A percentile compares a stretch with the other conserved stretches of the same genome.
Conservation (phyloP, 2,113 vertebrate genomes). For the Microtus richardsoni region DNA sequence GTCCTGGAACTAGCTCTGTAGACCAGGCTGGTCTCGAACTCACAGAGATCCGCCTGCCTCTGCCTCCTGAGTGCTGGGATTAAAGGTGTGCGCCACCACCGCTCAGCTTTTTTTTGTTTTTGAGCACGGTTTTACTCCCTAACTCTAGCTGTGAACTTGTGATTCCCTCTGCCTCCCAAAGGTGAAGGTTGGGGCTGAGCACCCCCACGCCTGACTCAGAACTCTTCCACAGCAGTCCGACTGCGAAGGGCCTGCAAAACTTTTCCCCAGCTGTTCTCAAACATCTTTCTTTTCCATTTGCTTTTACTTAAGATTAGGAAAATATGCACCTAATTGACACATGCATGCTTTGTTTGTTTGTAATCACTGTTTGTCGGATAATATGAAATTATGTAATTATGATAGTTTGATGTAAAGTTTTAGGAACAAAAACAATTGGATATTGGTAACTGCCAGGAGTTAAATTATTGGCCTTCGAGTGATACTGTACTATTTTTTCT, state of each 20-base stretch:
- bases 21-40: too few species aligned
- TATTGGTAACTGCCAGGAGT: neutral
- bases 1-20: too few species aligned
- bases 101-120: neutral
- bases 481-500: neutral
- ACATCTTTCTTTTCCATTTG: neutral
- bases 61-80: too few species aligned
- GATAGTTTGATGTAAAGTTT: neutral
- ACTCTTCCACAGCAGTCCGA: slow-evolving; percentile 27
- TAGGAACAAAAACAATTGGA: neutral
- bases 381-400: neutral
- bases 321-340: neutral
- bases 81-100: too few species aligned
- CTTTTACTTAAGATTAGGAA: slow-evolving; percentile 23
- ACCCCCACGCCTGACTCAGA: neutral
- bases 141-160: neutral
- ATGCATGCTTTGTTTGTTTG: neutral
- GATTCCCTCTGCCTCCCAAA: neutral
- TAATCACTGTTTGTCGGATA: neutral
- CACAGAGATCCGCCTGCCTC: too few species aligned
- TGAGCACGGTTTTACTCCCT: neutral
- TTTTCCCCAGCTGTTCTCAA: slow-evolving; percentile 16
- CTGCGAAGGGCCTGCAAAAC: slow-evolving; percentile 9
- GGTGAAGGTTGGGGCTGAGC: neutral
- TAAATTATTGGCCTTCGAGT: neutral